Base-by-base conservation (phyloP, 2,888 invertebrate species). In the Caenorhabditis wallacei region DNA sequence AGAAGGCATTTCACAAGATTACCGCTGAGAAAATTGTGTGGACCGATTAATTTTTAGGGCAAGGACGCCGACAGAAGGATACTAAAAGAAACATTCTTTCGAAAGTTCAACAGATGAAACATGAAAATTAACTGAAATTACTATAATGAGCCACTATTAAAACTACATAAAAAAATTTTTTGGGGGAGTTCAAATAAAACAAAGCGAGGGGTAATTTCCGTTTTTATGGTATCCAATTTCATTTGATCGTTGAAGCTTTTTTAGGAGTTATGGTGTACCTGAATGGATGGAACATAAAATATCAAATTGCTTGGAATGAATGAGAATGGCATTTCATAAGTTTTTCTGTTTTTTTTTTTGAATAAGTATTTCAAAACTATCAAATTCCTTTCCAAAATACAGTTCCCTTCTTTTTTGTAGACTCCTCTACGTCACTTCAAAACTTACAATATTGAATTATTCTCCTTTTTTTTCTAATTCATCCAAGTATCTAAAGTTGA, bases 1-100 rank as follows among this genome's bases (percentile, higher is more conserved):
- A 61, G 22, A 61, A 35, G 24, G 40, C 43, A 7, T 61, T 61
- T 61, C 43, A 61, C 22, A 61, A 61, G 59, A 59, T 59, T 59
- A 59, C 59, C 59, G 57, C 4, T 59, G 40, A 16, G 40, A 37
- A 37, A 37, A 37, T n/a, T n/a, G n/a, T 22, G 37, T 48, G 4
- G n/a, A 48, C 10, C 43, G 46, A 48, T 48, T 48, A 48, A 18
- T 48, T 48, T 48, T 48, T 48, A 18, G 46, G 46, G 18, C 46
- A 40, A 40, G 13, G 13, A 40, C 4, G 40, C 13, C n/a, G n/a
- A n/a, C n/a, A n/a, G n/a, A n/a, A n/a, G n/a, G 16, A 40, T 40
- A 13, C 2, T 40, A 16, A 40, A 40, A 13, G 10, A 11, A 40
- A 40, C 4, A 35, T n/a, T n/a, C n/a, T n/a, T n/a, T n/a, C n/a